Base-by-base conservation (phyloP, 2,113 vertebrate species). In the Sorex araneus region DNA sequence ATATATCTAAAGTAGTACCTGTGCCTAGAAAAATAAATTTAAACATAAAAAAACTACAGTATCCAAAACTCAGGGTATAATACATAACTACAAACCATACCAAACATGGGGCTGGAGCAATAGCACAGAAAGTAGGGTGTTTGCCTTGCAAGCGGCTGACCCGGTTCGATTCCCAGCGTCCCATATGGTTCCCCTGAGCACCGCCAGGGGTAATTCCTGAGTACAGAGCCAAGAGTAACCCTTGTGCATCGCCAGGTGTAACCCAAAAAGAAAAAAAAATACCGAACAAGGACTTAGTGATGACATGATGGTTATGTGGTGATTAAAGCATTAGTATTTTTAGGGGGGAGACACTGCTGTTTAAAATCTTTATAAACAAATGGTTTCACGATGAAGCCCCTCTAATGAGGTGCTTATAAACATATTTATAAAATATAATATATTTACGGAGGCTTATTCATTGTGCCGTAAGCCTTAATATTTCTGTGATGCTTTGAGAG, bases 321-420 rank as follows among this genome's bases (percentile, higher is more conserved):
- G 74, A 90, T 79, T 88, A 92, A 79, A 89, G 75, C 71, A 80
- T 84, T 84, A 86, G 36, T 83, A 13, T 50, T 82, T 91, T 90
- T 92, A 92, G 15, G 16, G 64, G 27, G 67, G 89, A 69, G 54
- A 43, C 16, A 34, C 16, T 60, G 11, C 30, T 92, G 67, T 70
- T 95, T 94, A 83, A 81, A 94, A 64, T 85, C 40, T 89, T 94
- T 30, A 66, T 88, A 95, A 93, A 85, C 66, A 96, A 94, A 67
- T 80, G 71, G 64, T 63, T 94, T 91, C 93, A 92, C 36, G 64
- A 81, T 57, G 45, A 94, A 94, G 27, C 50, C 25, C 75, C 73
- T 32, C 60, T 93, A 90, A 88, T 73, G 64, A 94, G 93, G 57
- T 90, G 45, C 88, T 89, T 85, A 86, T 76, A 94, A 92, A 90